Percentiles rank a stretch among this genome's conserved stretches.
phyloP scores from a whole-genome alignment of 1,140 invertebrate species.

The Meteorus sp. region DNA sequence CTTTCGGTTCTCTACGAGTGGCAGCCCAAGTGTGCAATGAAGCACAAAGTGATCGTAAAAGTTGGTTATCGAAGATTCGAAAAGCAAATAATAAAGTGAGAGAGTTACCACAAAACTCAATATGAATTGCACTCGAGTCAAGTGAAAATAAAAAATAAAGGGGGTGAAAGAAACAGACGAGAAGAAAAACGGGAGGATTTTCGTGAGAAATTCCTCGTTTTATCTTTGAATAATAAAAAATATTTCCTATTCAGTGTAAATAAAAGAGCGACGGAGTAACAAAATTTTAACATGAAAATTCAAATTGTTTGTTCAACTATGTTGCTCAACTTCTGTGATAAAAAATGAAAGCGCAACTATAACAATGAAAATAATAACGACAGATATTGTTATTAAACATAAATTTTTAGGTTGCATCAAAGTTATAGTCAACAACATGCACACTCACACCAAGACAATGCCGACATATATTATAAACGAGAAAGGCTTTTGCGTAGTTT shows the following conservation, averaged over 20 bases:
- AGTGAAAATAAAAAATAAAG: background rate
- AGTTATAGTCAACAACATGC: too few relatives aligned
- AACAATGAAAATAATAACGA: too few relatives aligned
- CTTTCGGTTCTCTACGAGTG: too few relatives aligned
- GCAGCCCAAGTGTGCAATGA: slow-evolving; percentile 10
- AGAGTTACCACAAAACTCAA: background rate
- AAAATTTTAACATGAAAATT: too few relatives aligned
- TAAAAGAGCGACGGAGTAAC: too few relatives aligned
- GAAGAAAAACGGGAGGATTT: background rate
- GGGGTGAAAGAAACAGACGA: slow-evolving; percentile 1
- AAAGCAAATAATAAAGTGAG: slow-evolving; percentile 16
- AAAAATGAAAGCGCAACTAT: too few relatives aligned
- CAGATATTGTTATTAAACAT: too few relatives aligned
- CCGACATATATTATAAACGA: slow-evolving; percentile 5
- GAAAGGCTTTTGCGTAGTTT: slow-evolving; percentile 6
- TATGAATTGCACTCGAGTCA: slow-evolving; percentile 2
- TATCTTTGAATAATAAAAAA: too few relatives aligned
- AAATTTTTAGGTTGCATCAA: too few relatives aligned
- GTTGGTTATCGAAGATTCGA: slow-evolving; percentile 19
- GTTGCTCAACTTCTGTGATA: too few relatives aligned
- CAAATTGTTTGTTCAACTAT: background rate
- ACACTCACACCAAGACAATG: too few relatives aligned
- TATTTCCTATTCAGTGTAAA: too few relatives aligned
- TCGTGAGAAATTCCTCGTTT: background rate
- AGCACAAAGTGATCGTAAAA: slow-evolving; percentile 21